phyloP scores from a whole-genome alignment of 2,888 invertebrate species.

The Cataglyphis cursor region DNA sequence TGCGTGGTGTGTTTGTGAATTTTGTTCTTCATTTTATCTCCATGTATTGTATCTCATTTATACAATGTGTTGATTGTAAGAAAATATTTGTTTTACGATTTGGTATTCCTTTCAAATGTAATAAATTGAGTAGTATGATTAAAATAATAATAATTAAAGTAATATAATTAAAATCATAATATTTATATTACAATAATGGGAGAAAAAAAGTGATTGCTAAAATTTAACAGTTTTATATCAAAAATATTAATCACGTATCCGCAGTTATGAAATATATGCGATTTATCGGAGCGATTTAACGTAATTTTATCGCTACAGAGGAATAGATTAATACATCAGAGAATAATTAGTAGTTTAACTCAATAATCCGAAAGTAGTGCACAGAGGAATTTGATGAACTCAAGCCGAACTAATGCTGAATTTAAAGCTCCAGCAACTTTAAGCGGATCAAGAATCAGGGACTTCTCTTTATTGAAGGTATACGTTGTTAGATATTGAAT shows the following conservation, averaged over 20 bases:
- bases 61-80: background rate
- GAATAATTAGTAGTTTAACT: slow-evolving; percentile 3
- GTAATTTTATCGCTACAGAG: slow-evolving; percentile 3
- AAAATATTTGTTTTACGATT: slow-evolving; percentile 1
- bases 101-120: background rate
- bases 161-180: background rate
- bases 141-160: too few relatives aligned
- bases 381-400: background rate
- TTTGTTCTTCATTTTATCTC: background rate
- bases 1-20: background rate
- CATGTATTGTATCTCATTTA: background rate
- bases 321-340: slow-evolving; percentile 35
- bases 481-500: background rate
- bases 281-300: slow-evolving; percentile 31
- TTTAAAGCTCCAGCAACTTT: slow-evolving; percentile 3
- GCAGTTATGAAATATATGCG: background rate
- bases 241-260: slow-evolving; percentile 22
- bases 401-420: background rate
- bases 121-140: too few relatives aligned
- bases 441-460: background rate
- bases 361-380: slow-evolving; percentile 25
- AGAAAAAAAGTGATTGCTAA: background rate
- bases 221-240: slow-evolving; percentile 32
- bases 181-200: slow-evolving; percentile 18
- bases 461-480: background rate